phyloP scores from a whole-genome alignment of 2,113 vertebrate species.

The Marcusenius ussheri region DNA sequence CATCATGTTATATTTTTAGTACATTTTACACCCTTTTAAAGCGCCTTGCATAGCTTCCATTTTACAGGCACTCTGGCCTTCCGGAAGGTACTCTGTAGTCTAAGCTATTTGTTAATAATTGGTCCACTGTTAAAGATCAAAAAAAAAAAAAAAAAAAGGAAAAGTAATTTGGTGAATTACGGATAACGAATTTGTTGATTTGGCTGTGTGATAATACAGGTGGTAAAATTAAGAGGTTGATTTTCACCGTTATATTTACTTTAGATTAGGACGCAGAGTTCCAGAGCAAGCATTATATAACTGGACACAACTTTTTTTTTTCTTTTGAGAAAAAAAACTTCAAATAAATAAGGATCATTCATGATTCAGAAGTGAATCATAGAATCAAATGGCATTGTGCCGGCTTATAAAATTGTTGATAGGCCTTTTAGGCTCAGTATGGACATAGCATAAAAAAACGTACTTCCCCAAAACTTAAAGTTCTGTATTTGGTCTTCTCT shows the following conservation, averaged over 20 bases:
- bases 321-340: not conserved
- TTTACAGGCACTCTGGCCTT: not conserved
- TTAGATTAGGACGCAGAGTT: not conserved
- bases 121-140: slow-evolving; percentile 3
- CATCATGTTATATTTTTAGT: not conserved
- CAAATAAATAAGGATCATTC: slow-evolving; percentile 5
- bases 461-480: not conserved
- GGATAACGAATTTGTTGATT: slow-evolving; percentile 19
- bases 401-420: not conserved
- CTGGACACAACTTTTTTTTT: not conserved
- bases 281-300: not conserved
- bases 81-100: not conserved
- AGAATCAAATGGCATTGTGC: not conserved
- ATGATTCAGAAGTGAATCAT: slow-evolving; percentile 13
- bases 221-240: not conserved
- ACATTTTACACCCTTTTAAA: not conserved
- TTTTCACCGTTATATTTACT: not conserved
- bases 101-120: not conserved
- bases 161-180: slow-evolving; percentile 10
- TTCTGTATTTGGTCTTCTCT: not conserved
- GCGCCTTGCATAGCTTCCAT: not conserved
- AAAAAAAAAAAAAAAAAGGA: not conserved
- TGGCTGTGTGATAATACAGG: not conserved
- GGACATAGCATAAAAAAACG: not conserved
- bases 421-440: not conserved